These are phyloP conservation scores for Rhyacophila evoluta DNA, from an alignment of 2,888 invertebrate genomes.

Conservation along the genomic window DNA sequence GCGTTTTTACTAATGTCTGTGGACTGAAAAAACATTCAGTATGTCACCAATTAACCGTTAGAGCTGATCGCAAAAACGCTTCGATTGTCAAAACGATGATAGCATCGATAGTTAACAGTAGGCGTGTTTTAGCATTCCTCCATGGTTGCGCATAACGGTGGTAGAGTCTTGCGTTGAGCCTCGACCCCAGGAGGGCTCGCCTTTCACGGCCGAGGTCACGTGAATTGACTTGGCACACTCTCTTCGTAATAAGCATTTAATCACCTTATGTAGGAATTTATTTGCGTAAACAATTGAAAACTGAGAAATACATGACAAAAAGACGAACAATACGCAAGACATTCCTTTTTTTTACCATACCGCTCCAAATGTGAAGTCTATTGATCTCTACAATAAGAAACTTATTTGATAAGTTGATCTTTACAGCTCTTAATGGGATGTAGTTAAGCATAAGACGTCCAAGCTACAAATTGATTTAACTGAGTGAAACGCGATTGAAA, in stretches of 20 bases:
- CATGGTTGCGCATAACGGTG: background rate
- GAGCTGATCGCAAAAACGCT: background rate
- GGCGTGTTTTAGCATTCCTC: slow-evolving; percentile 1
- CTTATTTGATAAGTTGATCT: no score
- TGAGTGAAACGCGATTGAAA: no score
- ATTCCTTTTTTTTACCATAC: no score
- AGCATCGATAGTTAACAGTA: background rate
- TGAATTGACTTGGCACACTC: background rate
- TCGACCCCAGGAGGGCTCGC: background rate
- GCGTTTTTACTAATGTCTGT: no score
- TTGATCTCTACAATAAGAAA: no score
- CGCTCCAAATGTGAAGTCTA: no score
- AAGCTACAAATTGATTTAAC: no score
- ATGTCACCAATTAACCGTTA: background rate
- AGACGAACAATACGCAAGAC: no score
- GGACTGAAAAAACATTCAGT: no score
- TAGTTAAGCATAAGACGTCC: no score
- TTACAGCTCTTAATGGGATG: no score
- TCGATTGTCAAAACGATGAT: background rate
- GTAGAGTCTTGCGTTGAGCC: background rate
- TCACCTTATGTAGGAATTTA: background rate
- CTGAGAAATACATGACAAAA: no score
- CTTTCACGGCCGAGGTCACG: slow-evolving; percentile 1
- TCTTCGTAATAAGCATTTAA: background rate
- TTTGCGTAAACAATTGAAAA: background rate